Base-by-base conservation (phyloP, 53 echinoderm and acorn worm species). In the Henricia sp. region DNA sequence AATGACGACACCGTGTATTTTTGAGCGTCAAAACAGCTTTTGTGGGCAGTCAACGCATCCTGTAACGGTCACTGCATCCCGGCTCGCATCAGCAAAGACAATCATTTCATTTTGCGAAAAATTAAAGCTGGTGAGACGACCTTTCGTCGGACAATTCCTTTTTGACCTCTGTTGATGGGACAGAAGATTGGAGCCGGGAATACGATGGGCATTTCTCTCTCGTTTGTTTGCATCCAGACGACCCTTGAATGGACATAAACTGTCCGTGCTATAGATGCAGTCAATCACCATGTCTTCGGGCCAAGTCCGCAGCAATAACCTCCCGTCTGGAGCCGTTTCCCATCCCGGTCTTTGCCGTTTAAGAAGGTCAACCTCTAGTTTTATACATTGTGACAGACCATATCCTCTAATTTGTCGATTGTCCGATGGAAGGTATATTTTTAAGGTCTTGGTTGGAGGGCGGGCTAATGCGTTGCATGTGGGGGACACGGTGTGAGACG, bases 321-420 rank as follows among this genome's bases (percentile, higher is more conserved):
- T 38, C 67, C 23, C 13, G 67, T 37, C 38, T 39, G 17, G 67
- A 38, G 39, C 6, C 39, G 6, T 39, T 67, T 39, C 67, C 67
- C 67, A 1, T 36, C 67, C 33, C 62, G 8, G 13, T 34, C 13
- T 8, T 30, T 34, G 16, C 1, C n/a, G 6, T 20, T 29, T 34
- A 29, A 5, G 30, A 29, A 34, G 62, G 62, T 34, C 16, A 32
- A 50, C 73, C 55, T 53, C 25, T 46, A 80, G 28, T 50, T 50
- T 80, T 80, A 80, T 80, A 44, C 50, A 80, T 80, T 44, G 32
- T 64, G 80, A 80, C 80, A 80, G 80, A 50, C 65, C 62, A 80
- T 80, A 80, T 80, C 80, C 80, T 64, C 32, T 36, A 64, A 64
- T 80, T 64, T 80, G 80, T 80, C 48, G 48, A 44, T 60, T 32